phyloP scores from a whole-genome alignment of 2,797 vertebrate species.

The Brachyrhaphis roseni region DNA sequence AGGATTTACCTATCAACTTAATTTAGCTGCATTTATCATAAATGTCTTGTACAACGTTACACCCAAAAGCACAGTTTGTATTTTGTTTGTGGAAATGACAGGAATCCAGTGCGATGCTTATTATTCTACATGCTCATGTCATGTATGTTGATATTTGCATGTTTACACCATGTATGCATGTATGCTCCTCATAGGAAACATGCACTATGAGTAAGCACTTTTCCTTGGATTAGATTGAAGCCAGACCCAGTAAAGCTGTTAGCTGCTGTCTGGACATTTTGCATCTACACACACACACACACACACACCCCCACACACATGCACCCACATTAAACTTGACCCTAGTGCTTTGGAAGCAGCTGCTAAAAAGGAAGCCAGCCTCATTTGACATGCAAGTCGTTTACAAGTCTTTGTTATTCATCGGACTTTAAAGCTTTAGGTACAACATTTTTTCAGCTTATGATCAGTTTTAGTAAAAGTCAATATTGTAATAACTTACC shows the following conservation, averaged over 20 bases:
- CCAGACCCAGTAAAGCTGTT: conserved; percentile 34
- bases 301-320: neutral
- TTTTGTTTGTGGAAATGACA: conserved; percentile 1
- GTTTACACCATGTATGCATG: neutral
- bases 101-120: conserved; percentile 6
- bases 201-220: conserved; percentile 23
- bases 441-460: neutral
- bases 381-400: conserved; percentile 2
- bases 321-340: conserved; percentile 54
- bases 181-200: neutral
- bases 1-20: neutral
- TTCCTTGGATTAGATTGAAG: conserved; percentile 35
- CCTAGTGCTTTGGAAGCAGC: conserved; percentile 44
- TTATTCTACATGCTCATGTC: neutral
- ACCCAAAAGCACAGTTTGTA: neutral
- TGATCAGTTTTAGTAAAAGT: conserved; percentile 7
- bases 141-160: neutral
- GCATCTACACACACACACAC: conserved; percentile 6
- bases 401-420: conserved; percentile 4
- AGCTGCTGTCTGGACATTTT: conserved; percentile 36
- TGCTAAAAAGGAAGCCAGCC: conserved; percentile 34
- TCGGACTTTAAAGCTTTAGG: neutral
- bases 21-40: neutral
- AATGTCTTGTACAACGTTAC: neutral
- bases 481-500: conserved; percentile 58